Base-by-base conservation (phyloP, 2,888 invertebrate species). In the Plutella xylostella region DNA sequence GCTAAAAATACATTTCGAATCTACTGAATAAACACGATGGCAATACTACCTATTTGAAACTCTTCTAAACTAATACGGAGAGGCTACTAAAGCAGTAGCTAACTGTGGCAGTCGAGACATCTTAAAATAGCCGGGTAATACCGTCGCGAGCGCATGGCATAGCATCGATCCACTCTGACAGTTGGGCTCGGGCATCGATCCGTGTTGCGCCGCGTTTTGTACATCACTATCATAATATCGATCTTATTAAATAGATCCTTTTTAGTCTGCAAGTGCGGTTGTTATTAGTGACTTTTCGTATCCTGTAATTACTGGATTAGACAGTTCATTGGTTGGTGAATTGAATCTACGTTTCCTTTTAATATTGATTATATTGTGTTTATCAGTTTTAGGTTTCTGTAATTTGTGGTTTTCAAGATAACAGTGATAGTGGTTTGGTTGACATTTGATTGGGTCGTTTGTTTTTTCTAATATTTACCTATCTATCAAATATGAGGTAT, bases 1-100 rank as follows among this genome's bases (percentile, higher is more conserved):
- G 72, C 78, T 78, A 80, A 76, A 82, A 82, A 79, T 80, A 82
- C 72, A 68, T 68, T n/a, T 63, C 61, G 65, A 22, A 65, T 72
- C 66, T 68, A 75, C 70, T 70, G 76, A 68, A 78, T 75, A 80
- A 78, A 80, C 76, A 78, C 55, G 52, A 51, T 45, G 31, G 45
- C 42, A 47, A 65, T 4, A 51, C 61, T 19, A 43, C 54, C 47
- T 46, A 51, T 49, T 64, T 45, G 37, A 56, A 55, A 54, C 20
- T 39, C 3, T 17, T 2, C 28, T n/a, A 28, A 28, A 9, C 28
- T 12, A 28, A 28, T 4, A 28, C 28, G n/a, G n/a, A 28, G 7
- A 3, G 28, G 7, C 28, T 6, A 28, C 6, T 28, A 28, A 4
- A 3, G 9, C n/a, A 6, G 28, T 28, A 28, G 43, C n/a, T n/a